Evolutionary conservation across 2,888 invertebrate species (phyloP), one percentile per base, ranked within the genome.

Genomic region (Muscina levida): DNA sequence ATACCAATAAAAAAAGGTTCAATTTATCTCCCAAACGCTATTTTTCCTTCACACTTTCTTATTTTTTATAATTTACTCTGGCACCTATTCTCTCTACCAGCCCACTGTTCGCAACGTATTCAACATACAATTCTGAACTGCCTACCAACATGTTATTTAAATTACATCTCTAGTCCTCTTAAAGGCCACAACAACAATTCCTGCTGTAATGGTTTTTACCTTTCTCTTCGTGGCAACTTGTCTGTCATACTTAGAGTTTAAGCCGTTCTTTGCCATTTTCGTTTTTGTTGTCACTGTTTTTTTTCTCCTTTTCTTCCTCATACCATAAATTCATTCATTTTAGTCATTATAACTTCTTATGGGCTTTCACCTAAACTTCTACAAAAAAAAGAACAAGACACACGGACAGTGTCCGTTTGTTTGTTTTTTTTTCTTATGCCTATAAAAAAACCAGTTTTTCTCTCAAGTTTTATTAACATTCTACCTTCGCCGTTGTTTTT

Each of bases 181-280:
- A n/a, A n/a, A n/a, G n/a, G 13, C 3, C 24, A 11, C 26, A n/a
- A n/a, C n/a, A n/a, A n/a, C n/a, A n/a, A n/a, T n/a, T n/a, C n/a
- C n/a, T n/a, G n/a, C n/a, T n/a, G n/a, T n/a, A n/a, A n/a, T 19
- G 10, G 15, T 56, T 56, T 26, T 56, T 56, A 56, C 56, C 56
- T 56, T 56, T 56, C 26, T 56, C n/a, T n/a, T n/a, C n/a, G n/a
- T n/a, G n/a, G n/a, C n/a, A n/a, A n/a, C n/a, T n/a, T n/a, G n/a
- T n/a, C n/a, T n/a, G n/a, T n/a, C n/a, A n/a, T n/a, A n/a, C n/a
- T n/a, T n/a, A n/a, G n/a, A n/a, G n/a, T n/a, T n/a, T n/a, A n/a
- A 26, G 11, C 26, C 56, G 10, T 24, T 26, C 19, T 26, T 56
- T 56, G 3, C 11, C n/a, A 1, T 26, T 19, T 51, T 51, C n/a